phyloP scores from a whole-genome alignment of 1,140 invertebrate genomes.

The Ctenoplectra terminalis region DNA sequence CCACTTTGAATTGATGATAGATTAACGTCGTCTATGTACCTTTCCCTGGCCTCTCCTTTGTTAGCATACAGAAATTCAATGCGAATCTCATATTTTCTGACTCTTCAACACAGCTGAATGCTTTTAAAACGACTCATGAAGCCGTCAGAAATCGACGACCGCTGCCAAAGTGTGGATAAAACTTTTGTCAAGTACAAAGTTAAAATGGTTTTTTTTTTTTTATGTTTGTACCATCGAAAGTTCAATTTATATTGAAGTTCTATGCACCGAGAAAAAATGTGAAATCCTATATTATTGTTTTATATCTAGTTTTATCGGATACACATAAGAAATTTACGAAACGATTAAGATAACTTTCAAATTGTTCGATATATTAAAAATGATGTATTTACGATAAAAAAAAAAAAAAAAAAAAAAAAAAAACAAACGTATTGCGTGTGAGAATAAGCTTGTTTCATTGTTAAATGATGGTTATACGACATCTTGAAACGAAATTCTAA shows the following conservation, averaged over 20 bases:
- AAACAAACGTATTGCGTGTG: neutral
- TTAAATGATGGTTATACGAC: neutral
- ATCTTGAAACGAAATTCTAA: slow-evolving; percentile 14
- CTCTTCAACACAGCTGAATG: slow-evolving; percentile 15
- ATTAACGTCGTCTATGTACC: slow-evolving; percentile 84
- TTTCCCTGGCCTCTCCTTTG: slow-evolving; percentile 19
- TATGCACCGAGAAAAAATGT: neutral
- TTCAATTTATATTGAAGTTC: neutral
- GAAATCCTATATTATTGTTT: neutral
- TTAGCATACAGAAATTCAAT: slow-evolving; percentile 33
- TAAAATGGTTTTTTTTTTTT: slow-evolving; percentile 29
- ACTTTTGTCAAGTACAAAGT: slow-evolving; percentile 55
- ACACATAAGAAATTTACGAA: neutral
- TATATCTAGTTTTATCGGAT: neutral
- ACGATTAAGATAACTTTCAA: neutral
- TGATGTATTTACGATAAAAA: neutral
- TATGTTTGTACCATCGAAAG: slow-evolving; percentile 1
- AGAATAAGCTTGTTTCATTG: neutral
- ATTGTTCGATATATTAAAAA: neutral
- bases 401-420: too few species aligned
- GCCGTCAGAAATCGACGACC: slow-evolving; percentile 19
- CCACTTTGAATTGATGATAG: slow-evolving; percentile 94
- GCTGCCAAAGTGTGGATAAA: slow-evolving; percentile 27
- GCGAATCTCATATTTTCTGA: slow-evolving; percentile 50
- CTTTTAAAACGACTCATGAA: slow-evolving; percentile 43